Evolutionary conservation across 2,797 vertebrate species (phyloP).

Genomic region (Aldrovandia affinis): DNA sequence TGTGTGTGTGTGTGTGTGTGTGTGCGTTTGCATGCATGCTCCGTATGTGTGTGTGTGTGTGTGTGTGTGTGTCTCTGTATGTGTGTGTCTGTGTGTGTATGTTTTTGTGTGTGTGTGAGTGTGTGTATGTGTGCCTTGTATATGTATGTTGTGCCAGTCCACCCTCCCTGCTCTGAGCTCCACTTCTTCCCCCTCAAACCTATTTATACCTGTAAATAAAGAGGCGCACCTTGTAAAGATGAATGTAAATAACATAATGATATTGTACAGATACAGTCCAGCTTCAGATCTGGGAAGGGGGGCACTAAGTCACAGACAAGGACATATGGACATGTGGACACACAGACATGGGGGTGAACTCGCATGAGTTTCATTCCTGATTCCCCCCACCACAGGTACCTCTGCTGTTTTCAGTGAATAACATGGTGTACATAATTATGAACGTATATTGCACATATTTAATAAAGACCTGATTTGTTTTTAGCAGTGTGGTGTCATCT

Average conservation of each 20-base stretch:
- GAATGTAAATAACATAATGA: conserved; percentile 16
- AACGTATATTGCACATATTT: conserved; percentile 24
- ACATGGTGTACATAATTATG: conserved; percentile 23
- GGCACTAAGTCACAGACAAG: background rate
- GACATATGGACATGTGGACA: background rate
- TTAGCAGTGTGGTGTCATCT: background rate
- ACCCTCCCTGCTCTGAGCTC: background rate
- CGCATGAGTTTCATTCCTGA: background rate
- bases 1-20: background rate
- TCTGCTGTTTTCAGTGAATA: background rate
- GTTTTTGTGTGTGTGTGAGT: background rate
- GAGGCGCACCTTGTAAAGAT: conserved; percentile 5
- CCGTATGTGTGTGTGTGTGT: background rate
- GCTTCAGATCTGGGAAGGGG: background rate
- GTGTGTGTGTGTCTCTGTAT: background rate
- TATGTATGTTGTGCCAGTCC: too few relatives aligned
- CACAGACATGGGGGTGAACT: background rate
- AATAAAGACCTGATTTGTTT: conserved; percentile 16
- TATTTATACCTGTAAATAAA: background rate
- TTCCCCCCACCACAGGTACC: background rate
- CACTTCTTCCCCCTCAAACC: background rate
- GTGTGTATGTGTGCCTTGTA: background rate
- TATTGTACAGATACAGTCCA: conserved; percentile 11
- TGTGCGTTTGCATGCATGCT: background rate
- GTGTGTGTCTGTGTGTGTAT: background rate